Evolutionary conservation across 53 echinoderm and acorn worm genomes (phyloP).

Genomic region (Henricia sp.): DNA sequence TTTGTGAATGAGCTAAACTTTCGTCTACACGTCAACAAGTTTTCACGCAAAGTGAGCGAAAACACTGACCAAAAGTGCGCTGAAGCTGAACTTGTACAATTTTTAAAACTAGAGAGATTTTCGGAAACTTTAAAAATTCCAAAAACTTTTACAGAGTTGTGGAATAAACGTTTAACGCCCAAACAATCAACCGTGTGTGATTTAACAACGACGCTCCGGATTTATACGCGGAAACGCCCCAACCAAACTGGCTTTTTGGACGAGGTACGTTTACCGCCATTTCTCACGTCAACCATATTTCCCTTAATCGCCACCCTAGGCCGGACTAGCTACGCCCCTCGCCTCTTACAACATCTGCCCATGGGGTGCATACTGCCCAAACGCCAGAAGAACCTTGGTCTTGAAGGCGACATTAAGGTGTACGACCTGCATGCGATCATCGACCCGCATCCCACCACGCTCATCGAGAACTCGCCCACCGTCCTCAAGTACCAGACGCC

Average conservation of each 20-base stretch:
- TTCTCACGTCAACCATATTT: conserved; percentile 32
- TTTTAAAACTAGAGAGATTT: not conserved
- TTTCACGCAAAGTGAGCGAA: not conserved
- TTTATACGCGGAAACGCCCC: conserved; percentile 15
- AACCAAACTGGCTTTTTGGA: conserved; percentile 31
- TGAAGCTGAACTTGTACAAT: not conserved
- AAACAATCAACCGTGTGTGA: conserved; percentile 29
- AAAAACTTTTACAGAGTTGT: conserved; percentile 35
- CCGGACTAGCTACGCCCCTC: conserved; percentile 49
- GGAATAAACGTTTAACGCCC: conserved; percentile 18
- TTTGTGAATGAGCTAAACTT: conserved; percentile 1
- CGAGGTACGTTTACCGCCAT: not conserved
- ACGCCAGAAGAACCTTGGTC: conserved; percentile 92
- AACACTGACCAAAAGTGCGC: not conserved
- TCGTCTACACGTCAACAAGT: not conserved
- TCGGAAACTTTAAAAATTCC: not conserved
- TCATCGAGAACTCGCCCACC: conserved; percentile 93
- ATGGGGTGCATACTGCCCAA: conserved; percentile 99
- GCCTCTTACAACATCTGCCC: conserved; percentile 69
- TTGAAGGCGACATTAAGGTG: conserved; percentile 95
- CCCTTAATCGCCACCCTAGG: conserved; percentile 50
- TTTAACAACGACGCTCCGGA: not conserved
- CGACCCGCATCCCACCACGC: conserved; percentile 90
- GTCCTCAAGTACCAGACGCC: conserved; percentile 98
- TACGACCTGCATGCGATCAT: conserved; percentile 95